These are phyloP conservation scores for Cordylochernes scorpioides DNA, from an alignment of 2,888 invertebrate species.

Conservation along the genomic window DNA sequence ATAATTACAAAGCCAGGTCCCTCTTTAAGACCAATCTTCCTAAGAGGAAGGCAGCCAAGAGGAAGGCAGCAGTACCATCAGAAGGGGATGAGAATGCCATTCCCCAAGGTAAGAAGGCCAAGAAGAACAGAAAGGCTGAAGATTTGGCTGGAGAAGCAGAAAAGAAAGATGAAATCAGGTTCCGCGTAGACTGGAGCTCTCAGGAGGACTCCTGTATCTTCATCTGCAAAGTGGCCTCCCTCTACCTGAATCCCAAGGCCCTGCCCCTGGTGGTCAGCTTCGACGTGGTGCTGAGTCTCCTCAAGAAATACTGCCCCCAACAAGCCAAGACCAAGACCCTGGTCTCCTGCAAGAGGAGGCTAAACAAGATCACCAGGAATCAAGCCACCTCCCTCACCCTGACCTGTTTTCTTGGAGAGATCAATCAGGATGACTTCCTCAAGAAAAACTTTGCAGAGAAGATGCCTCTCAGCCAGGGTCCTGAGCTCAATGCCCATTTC, in stretches of 20 bases:
- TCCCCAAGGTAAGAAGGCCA: neutral
- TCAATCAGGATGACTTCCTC: no score
- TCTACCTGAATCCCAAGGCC: conserved; percentile 26
- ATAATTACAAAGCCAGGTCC: no score
- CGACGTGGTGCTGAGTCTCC: conserved; percentile 17
- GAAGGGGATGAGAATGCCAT: neutral
- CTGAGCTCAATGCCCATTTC: no score
- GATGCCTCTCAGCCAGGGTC: no score
- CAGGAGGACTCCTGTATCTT: conserved; percentile 40
- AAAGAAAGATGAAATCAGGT: conserved; percentile 29
- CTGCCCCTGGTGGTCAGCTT: conserved; percentile 22
- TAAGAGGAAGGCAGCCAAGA: no score
- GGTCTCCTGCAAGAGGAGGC: conserved; percentile 35
- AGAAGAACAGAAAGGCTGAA: conserved; percentile 22
- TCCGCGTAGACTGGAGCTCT: conserved; percentile 32
- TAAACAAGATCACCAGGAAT: conserved; percentile 33
- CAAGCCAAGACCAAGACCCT: conserved; percentile 37
- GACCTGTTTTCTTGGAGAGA: conserved; percentile 33
- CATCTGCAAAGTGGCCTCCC: conserved; percentile 35
- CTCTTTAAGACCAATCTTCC: no score
- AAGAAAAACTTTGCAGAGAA: no score
- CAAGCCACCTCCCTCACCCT: conserved; percentile 32
- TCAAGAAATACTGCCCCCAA: conserved; percentile 17
- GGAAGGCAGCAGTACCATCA: neutral
- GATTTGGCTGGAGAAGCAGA: conserved; percentile 36